phyloP scores from a whole-genome alignment of 1,140 invertebrate species.

The Doryteuthis pealeii region DNA sequence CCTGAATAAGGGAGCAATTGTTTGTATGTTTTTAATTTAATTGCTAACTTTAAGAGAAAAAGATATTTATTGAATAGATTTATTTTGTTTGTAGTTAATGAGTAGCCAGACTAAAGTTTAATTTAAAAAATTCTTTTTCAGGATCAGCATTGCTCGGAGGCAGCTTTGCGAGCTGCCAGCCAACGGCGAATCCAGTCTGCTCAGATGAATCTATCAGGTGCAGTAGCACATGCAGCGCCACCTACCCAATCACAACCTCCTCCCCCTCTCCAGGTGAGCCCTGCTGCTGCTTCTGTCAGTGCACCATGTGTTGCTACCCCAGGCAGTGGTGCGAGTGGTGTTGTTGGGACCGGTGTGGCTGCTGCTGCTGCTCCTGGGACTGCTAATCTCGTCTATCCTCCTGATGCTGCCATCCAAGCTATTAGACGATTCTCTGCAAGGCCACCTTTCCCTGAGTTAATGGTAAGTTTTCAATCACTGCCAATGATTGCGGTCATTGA shows the following conservation, averaged over 20 bases:
- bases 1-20: too few species aligned
- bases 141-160: constrained; percentile 56
- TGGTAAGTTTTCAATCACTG: constrained; percentile 36
- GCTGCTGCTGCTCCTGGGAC: constrained; percentile 6
- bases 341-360: not conserved
- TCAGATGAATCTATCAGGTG: constrained; percentile 24
- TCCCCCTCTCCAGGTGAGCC: not conserved
- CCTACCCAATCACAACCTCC: constrained; percentile 22
- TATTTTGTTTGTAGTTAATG: too few species aligned
- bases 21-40: too few species aligned
- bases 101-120: too few species aligned
- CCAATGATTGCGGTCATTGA: constrained; percentile 6
- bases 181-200: constrained; percentile 38
- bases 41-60: too few species aligned
- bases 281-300: constrained; percentile 11
- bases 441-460: constrained; percentile 50
- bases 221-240: constrained; percentile 24
- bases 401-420: constrained; percentile 57
- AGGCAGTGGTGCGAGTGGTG: constrained; percentile 1
- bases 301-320: constrained; percentile 2
- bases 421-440: constrained; percentile 50
- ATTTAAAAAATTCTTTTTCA: constrained; percentile 17
- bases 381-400: constrained; percentile 44
- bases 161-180: constrained; percentile 41
- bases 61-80: too few species aligned